These are phyloP conservation scores for Metopolophium dirhodum DNA, from an alignment of 1,140 invertebrate species.

Conservation along the genomic window DNA sequence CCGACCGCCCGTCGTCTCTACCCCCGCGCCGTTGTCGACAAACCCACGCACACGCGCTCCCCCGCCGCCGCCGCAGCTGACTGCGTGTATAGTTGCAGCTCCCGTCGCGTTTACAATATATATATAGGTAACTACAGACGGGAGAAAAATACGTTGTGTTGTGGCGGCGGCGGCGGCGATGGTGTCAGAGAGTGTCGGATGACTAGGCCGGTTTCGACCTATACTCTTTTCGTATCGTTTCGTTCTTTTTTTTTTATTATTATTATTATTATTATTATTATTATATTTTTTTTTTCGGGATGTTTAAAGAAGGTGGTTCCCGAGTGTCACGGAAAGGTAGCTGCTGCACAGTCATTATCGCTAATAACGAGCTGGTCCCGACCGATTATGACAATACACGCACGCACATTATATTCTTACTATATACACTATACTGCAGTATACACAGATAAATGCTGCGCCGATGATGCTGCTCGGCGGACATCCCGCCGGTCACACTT, in stretches of 20 bases:
- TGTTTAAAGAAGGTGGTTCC: slow-evolving; percentile 55
- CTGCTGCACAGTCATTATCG: slow-evolving; percentile 50
- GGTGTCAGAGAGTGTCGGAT: slow-evolving; percentile 45
- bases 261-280: not conserved
- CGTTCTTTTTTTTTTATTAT: not conserved
- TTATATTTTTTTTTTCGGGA: not conserved
- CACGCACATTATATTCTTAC: not conserved
- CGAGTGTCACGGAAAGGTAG: slow-evolving; percentile 53
- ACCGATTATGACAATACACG: slow-evolving; percentile 49
- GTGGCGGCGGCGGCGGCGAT: not conserved
- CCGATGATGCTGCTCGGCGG: not conserved
- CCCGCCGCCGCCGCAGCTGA: not conserved
- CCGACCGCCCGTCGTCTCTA: not conserved
- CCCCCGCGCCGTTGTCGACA: not conserved
- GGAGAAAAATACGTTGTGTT: slow-evolving; percentile 4
- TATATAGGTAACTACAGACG: not conserved
- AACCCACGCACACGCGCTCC: slow-evolving; percentile 21
- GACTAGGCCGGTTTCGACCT: slow-evolving; percentile 52
- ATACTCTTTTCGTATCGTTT: slow-evolving; percentile 17
- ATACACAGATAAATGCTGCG: not conserved
- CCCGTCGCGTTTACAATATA: slow-evolving; percentile 27
- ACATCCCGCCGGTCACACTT: not conserved
- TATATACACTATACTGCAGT: not conserved
- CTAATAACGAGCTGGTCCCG: slow-evolving; percentile 45
- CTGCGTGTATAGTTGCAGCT: not conserved